Evolutionary conservation across 2,888 invertebrate species (phyloP).

Genomic region (Philhelius pedissequus): DNA sequence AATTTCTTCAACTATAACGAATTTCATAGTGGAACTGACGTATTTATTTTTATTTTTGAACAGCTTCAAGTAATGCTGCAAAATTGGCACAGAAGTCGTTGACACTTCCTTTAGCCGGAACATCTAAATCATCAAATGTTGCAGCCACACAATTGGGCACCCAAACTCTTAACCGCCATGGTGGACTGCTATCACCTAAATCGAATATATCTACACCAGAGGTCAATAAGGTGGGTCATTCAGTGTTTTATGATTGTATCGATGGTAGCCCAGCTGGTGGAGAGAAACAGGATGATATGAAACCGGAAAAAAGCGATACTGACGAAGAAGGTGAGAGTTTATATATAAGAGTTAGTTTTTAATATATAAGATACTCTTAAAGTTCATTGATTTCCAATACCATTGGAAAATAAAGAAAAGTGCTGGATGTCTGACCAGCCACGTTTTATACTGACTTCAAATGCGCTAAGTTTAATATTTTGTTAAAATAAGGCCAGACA

Average conservation of each 20-base stretch:
- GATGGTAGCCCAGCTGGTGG: constrained; percentile 76
- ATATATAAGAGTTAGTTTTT: too few relatives aligned
- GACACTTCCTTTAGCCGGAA: constrained; percentile 74
- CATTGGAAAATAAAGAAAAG: too few relatives aligned
- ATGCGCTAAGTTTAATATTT: too few relatives aligned
- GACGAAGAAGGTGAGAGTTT: constrained; percentile 85
- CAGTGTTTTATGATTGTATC: constrained; percentile 78
- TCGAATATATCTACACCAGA: constrained; percentile 75
- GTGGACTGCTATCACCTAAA: constrained; percentile 63
- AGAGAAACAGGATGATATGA: constrained; percentile 90
- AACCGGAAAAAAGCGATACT: constrained; percentile 84
- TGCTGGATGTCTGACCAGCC: too few relatives aligned
- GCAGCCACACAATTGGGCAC: constrained; percentile 18
- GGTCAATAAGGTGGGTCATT: constrained; percentile 78
- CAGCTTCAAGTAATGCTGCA: constrained; percentile 55
- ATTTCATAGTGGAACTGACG: neutral
- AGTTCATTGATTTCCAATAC: too few relatives aligned
- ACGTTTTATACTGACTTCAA: too few relatives aligned
- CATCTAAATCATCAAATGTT: constrained; percentile 69
- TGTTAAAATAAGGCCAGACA: too few relatives aligned
- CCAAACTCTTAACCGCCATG: constrained; percentile 52
- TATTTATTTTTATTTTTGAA: constrained; percentile 13
- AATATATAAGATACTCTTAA: too few relatives aligned
- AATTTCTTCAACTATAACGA: neutral
- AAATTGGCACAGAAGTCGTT: constrained; percentile 73